Evolutionary conservation across 2,888 invertebrate genomes (phyloP).

Genomic region (Standfussiana lucernea): DNA sequence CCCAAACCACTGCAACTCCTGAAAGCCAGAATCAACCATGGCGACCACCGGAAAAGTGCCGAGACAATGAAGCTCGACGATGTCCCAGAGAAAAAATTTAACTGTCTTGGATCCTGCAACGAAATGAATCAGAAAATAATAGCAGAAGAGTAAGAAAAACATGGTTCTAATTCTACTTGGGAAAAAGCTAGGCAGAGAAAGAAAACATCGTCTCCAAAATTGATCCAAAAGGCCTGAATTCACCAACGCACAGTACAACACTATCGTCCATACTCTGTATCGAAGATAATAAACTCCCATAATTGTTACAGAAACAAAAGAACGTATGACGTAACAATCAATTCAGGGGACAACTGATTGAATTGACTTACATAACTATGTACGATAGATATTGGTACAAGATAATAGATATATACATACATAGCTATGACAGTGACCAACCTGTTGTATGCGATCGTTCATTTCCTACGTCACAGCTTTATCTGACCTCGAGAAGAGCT

Average conservation of each 20-base stretch:
- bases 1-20: too few relatives aligned
- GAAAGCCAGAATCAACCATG: too few relatives aligned
- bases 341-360: conserved; percentile 38
- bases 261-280: not conserved
- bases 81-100: too few relatives aligned
- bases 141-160: too few relatives aligned
- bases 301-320: not conserved
- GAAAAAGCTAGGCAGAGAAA: not conserved
- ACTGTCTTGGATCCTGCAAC: too few relatives aligned
- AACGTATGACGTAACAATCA: conserved; percentile 15
- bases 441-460: conserved; percentile 43
- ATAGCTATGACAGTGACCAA: not conserved
- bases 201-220: not conserved
- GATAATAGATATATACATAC: not conserved
- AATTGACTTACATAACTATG: conserved; percentile 28
- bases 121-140: too few relatives aligned
- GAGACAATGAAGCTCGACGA: too few relatives aligned
- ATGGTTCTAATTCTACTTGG: too few relatives aligned
- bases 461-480: conserved; percentile 40
- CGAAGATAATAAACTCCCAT: too few relatives aligned
- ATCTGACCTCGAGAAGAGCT: conserved; percentile 40
- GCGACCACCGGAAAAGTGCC: too few relatives aligned
- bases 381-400: conserved; percentile 1
- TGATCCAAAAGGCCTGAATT: not conserved
- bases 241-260: not conserved